Conservation (phyloP, 2,797 vertebrate genomes). For the Lepilemur ruficaudatus region DNA sequence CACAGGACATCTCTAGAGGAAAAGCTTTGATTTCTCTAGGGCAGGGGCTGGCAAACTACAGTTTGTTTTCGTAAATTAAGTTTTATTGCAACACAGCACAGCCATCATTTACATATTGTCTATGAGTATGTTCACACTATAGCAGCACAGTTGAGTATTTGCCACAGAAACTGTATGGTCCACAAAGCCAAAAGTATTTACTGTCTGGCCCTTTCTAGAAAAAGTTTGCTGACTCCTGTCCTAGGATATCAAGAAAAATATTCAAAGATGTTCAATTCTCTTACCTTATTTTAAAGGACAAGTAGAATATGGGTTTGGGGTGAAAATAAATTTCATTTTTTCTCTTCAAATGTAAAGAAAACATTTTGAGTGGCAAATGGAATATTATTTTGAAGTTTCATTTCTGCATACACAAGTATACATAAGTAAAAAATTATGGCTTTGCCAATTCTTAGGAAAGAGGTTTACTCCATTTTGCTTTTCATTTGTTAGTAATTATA, state of each 20-base stretch:
- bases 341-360: background rate
- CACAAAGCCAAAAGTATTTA: background rate
- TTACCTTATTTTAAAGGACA: constrained; percentile 29
- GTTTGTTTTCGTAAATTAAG: background rate
- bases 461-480: background rate
- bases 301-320: background rate
- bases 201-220: background rate
- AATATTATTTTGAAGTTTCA: constrained; percentile 40
- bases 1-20: background rate
- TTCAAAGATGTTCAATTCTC: background rate
- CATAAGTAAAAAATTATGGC: background rate
- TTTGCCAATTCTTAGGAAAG: constrained; percentile 16
- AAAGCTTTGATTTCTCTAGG: background rate
- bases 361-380: background rate
- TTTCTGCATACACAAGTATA: background rate
- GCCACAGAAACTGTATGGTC: background rate
- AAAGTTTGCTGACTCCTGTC: background rate
- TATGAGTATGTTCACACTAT: background rate
- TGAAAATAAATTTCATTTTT: constrained; percentile 28
- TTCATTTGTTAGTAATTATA: constrained; percentile 11
- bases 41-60: background rate
- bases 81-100: background rate
- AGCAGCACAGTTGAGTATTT: background rate
- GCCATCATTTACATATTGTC: fast-evolving
- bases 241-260: background rate